Base-by-base conservation (phyloP, 2,113 vertebrate genomes). In the Spheniscus mendiculus region DNA sequence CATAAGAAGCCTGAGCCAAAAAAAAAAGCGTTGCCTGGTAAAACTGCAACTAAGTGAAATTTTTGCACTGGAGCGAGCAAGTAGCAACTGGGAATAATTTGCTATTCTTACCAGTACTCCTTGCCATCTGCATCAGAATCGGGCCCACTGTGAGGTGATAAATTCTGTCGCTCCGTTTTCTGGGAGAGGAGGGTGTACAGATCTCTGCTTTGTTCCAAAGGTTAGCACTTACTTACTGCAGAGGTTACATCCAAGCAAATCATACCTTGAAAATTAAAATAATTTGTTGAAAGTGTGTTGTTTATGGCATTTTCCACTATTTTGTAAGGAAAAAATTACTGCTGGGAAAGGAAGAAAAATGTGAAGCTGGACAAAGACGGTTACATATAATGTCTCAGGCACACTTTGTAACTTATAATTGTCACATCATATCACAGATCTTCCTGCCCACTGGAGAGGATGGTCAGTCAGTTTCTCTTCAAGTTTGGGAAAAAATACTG, bases 61-160 rank as follows among this genome's bases (percentile, higher is more conserved):
- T 82, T 91, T 71, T 95, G 23, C 21, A 10, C 22, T 82, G 12
- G 12, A 2, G 2, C 72, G 49, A 89, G 40, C 9, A 90, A 92
- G 36, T 38, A 92, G 18, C 13, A 77, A 34, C 36, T 62, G 47
- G 53, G 34, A 92, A 63, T 63, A 84, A 71, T 67, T 77, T 78
- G 12, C 49, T 47, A 18, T 84, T 96, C 83, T 85, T 61, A 58
- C 32, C 15, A 71, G 16, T 47, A 40, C 9, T 78, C 34, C 44
- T 91, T 76, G n/a, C 55, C 25, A 55, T 69, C 44, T 69, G 30
- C 22, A 71, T 11, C 40, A 53, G 30, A 71, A 81, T 0, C 6
- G 0, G 32, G 29, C 11, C 49, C 11, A 38, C 30, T 0, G 0
- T 11, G 19, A 87, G 30, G 18, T 52, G 32, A 71, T 55, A 79